These are phyloP conservation scores for Entomobrya proxima DNA, from an alignment of 2,888 invertebrate species.

Conservation along the genomic window DNA sequence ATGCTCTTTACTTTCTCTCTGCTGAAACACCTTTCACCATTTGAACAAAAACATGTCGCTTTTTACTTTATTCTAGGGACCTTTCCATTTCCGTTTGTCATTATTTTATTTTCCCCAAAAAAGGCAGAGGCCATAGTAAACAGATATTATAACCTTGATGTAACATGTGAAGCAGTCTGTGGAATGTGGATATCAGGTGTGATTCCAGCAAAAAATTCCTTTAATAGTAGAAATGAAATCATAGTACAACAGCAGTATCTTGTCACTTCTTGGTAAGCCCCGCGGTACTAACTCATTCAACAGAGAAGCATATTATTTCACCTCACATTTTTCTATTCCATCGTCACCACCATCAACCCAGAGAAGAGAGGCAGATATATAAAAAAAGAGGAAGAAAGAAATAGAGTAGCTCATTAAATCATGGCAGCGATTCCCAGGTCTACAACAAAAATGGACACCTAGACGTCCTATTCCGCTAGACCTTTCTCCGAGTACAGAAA, in stretches of 20 bases:
- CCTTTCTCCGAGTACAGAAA: background rate
- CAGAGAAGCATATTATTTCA: too few relatives aligned
- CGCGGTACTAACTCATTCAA: background rate
- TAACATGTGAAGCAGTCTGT: background rate
- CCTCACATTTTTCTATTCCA: background rate
- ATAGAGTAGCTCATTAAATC: slow-evolving; percentile 60
- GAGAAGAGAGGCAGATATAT: background rate
- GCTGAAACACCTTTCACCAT: background rate
- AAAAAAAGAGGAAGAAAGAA: background rate
- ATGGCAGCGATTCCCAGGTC: slow-evolving; percentile 51
- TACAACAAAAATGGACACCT: slow-evolving; percentile 53
- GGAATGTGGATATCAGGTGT: background rate
- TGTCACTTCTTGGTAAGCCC: too few relatives aligned
- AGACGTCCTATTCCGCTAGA: slow-evolving; percentile 17
- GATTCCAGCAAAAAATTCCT: too few relatives aligned
- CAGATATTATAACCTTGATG: background rate
- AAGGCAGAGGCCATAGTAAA: background rate
- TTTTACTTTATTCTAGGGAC: background rate
- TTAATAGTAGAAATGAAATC: too few relatives aligned
- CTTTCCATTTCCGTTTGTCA: slow-evolving; percentile 20
- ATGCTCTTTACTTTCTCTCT: background rate
- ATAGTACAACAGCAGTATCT: too few relatives aligned
- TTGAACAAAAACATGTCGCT: background rate
- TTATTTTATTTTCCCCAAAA: background rate
- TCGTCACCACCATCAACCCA: background rate